Evolutionary conservation across 2,888 invertebrate genomes (phyloP).

Genomic region (Netelia fuscicornis): DNA sequence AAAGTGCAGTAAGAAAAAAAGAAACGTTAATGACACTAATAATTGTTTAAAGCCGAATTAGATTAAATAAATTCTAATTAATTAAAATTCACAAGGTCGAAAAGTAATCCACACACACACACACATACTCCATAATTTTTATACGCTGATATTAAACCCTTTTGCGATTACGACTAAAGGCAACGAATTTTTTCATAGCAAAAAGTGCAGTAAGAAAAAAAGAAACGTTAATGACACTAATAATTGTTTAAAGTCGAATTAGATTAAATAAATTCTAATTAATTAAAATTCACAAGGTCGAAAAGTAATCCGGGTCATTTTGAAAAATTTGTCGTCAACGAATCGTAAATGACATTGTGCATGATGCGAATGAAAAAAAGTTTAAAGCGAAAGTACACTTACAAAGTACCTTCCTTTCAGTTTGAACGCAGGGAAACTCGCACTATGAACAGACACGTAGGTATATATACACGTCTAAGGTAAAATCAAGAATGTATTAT

Average conservation of each 20-base stretch:
- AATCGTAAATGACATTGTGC: background rate
- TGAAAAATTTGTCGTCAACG: background rate
- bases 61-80: too few relatives aligned
- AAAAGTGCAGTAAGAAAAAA: too few relatives aligned
- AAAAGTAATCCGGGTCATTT: too few relatives aligned
- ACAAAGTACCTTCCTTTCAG: background rate
- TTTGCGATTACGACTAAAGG: background rate
- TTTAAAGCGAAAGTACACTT: background rate
- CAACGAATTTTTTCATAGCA: background rate
- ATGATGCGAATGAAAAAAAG: too few relatives aligned
- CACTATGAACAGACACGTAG: background rate
- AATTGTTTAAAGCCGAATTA: too few relatives aligned
- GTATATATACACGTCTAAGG: background rate
- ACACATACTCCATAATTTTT: too few relatives aligned
- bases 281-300: background rate
- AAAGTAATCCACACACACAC: too few relatives aligned
- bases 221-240: too few relatives aligned
- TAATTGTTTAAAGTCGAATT: background rate
- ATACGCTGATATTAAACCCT: constrained; percentile 5
- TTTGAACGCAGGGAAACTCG: constrained; percentile 14
- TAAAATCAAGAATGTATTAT: too few relatives aligned
- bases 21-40: too few relatives aligned
- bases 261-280: background rate
- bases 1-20: too few relatives aligned
- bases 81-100: too few relatives aligned